These are phyloP conservation scores for Ditylenchus weischeri DNA, from an alignment of 2,888 invertebrate genomes.

Conservation along the genomic window DNA sequence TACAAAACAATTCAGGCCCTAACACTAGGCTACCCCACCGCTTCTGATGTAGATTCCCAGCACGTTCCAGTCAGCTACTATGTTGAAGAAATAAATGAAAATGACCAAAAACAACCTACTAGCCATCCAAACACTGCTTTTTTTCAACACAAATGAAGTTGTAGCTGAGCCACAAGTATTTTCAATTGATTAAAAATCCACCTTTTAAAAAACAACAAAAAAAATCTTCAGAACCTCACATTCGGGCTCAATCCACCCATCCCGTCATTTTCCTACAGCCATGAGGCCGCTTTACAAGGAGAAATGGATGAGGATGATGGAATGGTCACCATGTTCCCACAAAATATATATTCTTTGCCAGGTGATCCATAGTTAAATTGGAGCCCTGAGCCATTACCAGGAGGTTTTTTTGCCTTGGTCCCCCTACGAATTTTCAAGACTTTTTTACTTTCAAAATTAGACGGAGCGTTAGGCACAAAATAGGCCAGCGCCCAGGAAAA, in stretches of 20 bases:
- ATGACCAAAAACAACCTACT: background rate
- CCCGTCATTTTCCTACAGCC: too few relatives aligned
- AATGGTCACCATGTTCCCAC: constrained; percentile 15
- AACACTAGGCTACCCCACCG: too few relatives aligned
- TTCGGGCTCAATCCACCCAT: too few relatives aligned
- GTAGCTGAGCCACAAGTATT: background rate
- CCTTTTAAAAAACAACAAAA: background rate
- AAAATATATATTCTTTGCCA: constrained; percentile 10
- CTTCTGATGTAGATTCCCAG: too few relatives aligned
- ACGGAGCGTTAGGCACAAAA: too few relatives aligned
- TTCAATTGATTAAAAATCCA: too few relatives aligned
- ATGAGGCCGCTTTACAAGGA: too few relatives aligned
- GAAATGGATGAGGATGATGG: constrained; percentile 20
- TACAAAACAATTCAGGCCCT: too few relatives aligned
- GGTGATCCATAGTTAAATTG: background rate
- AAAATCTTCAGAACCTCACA: background rate
- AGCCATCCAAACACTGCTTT: background rate
- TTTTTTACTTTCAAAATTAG: background rate
- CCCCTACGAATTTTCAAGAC: background rate
- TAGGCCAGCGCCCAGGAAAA: background rate
- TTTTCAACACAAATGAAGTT: constrained; percentile 1
- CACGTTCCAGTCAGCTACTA: too few relatives aligned
- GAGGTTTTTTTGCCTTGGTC: background rate
- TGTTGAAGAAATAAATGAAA: background rate
- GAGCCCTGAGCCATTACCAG: background rate